phyloP scores from a whole-genome alignment of 2,888 invertebrate species.

The Notocelia uddmanniana region DNA sequence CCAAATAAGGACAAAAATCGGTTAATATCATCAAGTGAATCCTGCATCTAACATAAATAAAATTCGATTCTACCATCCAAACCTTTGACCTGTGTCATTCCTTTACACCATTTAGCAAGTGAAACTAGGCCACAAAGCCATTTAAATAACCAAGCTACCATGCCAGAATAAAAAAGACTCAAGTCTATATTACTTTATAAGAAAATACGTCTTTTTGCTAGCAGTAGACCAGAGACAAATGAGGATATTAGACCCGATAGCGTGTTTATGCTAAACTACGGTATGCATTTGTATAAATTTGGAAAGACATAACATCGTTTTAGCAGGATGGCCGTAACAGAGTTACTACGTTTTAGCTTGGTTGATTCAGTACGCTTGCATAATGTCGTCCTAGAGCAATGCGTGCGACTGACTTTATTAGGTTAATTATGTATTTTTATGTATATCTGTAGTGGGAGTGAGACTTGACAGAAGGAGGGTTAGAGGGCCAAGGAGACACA shows the following conservation, averaged over 20 bases:
- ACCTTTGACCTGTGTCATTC: conserved; percentile 18
- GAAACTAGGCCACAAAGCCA: conserved; percentile 29
- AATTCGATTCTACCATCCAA: neutral
- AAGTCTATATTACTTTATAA: neutral
- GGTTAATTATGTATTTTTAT: conserved; percentile 26
- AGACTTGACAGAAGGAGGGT: neutral
- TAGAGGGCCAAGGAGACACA: neutral
- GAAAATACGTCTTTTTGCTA: neutral
- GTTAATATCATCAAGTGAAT: neutral
- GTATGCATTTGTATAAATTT: conserved; percentile 35
- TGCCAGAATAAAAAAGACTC: neutral
- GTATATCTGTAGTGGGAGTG: conserved; percentile 13
- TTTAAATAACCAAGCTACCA: conserved; percentile 10
- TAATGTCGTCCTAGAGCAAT: conserved; percentile 29
- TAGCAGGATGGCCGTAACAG: neutral
- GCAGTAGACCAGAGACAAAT: conserved; percentile 14
- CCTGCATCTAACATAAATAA: neutral
- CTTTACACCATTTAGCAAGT: conserved; percentile 22
- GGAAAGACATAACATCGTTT: no score
- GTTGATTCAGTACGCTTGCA: conserved; percentile 17
- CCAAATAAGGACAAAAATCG: neutral
- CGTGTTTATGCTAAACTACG: conserved; percentile 30
- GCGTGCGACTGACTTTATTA: conserved; percentile 26
- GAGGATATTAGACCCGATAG: conserved; percentile 32
- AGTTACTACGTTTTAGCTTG: neutral